Evolutionary conservation across 53 echinoderm and acorn worm genomes (phyloP).

Genomic region (Crossaster papposus): DNA sequence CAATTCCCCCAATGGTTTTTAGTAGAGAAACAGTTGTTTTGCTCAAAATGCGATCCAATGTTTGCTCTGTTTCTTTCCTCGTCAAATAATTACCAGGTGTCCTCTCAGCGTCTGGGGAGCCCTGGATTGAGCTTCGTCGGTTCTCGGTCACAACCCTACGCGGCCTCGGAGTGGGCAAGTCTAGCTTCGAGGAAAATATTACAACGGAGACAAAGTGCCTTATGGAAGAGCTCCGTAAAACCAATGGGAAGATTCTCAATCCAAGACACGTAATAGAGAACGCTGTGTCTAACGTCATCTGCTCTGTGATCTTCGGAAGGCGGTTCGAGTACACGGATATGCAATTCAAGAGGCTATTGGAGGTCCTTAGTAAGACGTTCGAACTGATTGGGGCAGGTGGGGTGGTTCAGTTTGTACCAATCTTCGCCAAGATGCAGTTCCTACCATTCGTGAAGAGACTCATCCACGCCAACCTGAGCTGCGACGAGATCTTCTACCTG

Average conservation of each 20-base stretch:
- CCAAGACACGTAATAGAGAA: slow-evolving; percentile 44
- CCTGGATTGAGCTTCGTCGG: slow-evolving; percentile 61
- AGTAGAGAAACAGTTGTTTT: too few relatives aligned
- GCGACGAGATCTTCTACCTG: slow-evolving; percentile 25
- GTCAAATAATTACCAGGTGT: slow-evolving; percentile 27
- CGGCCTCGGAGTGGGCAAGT: slow-evolving; percentile 56
- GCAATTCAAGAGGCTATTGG: slow-evolving; percentile 39
- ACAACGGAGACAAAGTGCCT: slow-evolving; percentile 44
- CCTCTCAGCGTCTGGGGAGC: slow-evolving; percentile 45
- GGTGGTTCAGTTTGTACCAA: slow-evolving; percentile 50
- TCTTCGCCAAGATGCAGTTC: slow-evolving; percentile 46
- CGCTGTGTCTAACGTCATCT: slow-evolving; percentile 59
- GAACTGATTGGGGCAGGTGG: slow-evolving; percentile 57
- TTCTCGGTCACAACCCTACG: slow-evolving; percentile 50
- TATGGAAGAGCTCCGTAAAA: slow-evolving; percentile 23
- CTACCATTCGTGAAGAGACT: slow-evolving; percentile 26
- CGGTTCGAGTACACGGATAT: slow-evolving; percentile 55
- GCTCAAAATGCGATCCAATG: too few relatives aligned
- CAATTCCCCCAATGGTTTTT: too few relatives aligned
- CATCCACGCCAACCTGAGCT: slow-evolving; percentile 35
- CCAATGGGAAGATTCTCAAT: slow-evolving; percentile 9
- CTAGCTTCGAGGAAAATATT: slow-evolving; percentile 53
- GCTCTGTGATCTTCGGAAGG: slow-evolving; percentile 56
- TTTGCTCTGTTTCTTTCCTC: too few relatives aligned
- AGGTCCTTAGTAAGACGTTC: slow-evolving; percentile 23